Evolutionary conservation across 2,888 invertebrate genomes (phyloP).

Genomic region (Omphaloscelis lunosa): DNA sequence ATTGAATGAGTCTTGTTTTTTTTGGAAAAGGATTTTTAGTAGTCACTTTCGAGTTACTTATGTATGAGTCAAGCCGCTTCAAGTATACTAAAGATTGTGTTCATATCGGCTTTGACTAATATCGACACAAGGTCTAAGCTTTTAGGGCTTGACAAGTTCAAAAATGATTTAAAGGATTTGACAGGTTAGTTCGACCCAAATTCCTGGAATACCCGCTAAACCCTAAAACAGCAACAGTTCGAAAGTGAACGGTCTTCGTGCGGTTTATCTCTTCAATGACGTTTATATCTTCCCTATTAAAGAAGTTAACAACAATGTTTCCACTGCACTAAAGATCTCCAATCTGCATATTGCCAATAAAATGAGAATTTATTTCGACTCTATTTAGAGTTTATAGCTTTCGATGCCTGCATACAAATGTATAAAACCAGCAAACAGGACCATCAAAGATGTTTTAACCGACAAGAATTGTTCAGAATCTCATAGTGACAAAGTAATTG

Average conservation of each 20-base stretch:
- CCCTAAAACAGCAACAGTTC: neutral
- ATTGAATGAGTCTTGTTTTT: conserved; percentile 83
- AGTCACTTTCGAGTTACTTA: conserved; percentile 61
- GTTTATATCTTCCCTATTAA: conserved; percentile 18
- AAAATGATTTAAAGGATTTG: conserved; percentile 14
- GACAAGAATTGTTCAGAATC: conserved; percentile 29
- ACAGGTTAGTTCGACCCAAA: neutral
- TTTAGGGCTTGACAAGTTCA: conserved; percentile 22
- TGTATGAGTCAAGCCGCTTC: conserved; percentile 42
- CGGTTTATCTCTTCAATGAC: neutral
- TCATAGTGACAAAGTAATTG: conserved; percentile 70
- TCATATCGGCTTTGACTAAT: conserved; percentile 49
- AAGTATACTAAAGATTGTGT: conserved; percentile 30
- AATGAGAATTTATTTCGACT: conserved; percentile 49
- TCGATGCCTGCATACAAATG: conserved; percentile 36
- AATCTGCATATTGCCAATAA: conserved; percentile 52
- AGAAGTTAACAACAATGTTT: conserved; percentile 37
- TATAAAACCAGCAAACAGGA: conserved; percentile 11
- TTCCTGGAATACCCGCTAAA: neutral
- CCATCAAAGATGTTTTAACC: conserved; percentile 51
- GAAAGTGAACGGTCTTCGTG: neutral
- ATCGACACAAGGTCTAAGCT: conserved; percentile 28
- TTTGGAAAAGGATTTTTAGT: conserved; percentile 62
- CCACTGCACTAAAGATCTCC: conserved; percentile 29
- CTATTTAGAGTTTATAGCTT: conserved; percentile 39